Evolutionary conservation across 2,797 vertebrate genomes (phyloP).

Genomic region (Diplodus sargus): DNA sequence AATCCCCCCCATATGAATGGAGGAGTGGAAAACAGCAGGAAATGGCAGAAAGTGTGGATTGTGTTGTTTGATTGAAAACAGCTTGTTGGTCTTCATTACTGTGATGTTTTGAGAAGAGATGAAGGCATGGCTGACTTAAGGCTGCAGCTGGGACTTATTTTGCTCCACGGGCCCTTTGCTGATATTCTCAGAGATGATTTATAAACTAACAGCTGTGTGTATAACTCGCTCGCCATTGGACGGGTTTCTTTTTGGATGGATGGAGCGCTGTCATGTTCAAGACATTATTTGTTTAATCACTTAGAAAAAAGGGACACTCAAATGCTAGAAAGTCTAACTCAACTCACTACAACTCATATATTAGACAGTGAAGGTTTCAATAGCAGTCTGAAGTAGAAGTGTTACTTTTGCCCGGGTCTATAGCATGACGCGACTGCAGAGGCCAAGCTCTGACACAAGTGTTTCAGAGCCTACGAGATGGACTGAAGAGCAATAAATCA

Average conservation of each 20-base stretch:
- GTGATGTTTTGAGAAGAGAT: conserved; percentile 66
- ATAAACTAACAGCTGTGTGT: conserved; percentile 76
- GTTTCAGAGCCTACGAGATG: conserved; percentile 53
- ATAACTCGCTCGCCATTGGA: conserved; percentile 36
- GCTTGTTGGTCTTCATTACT: conserved; percentile 73
- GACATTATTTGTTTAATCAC: conserved; percentile 33
- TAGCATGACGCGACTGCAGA: conserved; percentile 50
- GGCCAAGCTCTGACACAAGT: conserved; percentile 70
- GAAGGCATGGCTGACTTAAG: conserved; percentile 64
- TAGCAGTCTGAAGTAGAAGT: conserved; percentile 19
- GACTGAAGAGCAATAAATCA: conserved; percentile 50
- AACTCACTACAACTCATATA: too few species aligned
- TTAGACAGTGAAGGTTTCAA: too few species aligned
- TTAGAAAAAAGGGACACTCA: not conserved
- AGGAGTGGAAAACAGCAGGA: conserved; percentile 57
- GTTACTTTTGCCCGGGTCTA: conserved; percentile 23
- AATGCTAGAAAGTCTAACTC: not conserved
- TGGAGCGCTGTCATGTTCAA: conserved; percentile 29
- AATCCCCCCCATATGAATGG: conserved; percentile 33
- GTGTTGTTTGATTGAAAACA: conserved; percentile 79
- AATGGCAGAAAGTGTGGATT: conserved; percentile 40
- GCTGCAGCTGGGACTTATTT: conserved; percentile 75
- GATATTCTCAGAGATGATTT: conserved; percentile 73
- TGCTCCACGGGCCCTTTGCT: conserved; percentile 52
- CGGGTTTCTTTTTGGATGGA: conserved; percentile 44